phyloP scores from a whole-genome alignment of 2,888 invertebrate genomes.

The Rhorus exstirpatorius region DNA sequence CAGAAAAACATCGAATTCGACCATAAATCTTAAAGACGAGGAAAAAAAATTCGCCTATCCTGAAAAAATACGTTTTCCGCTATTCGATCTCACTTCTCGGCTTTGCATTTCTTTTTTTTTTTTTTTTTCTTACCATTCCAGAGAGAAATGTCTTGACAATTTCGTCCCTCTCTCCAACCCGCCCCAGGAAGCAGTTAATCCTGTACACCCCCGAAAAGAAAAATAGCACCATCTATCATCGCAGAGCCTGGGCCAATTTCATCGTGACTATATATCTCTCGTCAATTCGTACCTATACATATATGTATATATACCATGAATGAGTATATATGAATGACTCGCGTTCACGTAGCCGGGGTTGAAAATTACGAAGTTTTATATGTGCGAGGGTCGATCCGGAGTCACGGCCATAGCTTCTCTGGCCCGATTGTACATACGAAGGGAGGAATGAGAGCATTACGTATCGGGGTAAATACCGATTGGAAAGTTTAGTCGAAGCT shows the following conservation, averaged over 20 bases:
- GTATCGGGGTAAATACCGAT: constrained; percentile 81
- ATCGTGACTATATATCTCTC: constrained; percentile 6
- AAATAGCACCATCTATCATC: constrained; percentile 32
- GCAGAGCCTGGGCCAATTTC: constrained; percentile 24
- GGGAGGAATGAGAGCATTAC: constrained; percentile 66
- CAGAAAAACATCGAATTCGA: too few species aligned
- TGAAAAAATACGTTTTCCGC: not conserved
- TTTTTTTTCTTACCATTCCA: constrained; percentile 33
- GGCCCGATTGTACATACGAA: constrained; percentile 5
- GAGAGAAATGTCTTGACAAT: constrained; percentile 26
- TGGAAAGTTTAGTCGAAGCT: constrained; percentile 78
- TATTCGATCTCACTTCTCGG: constrained; percentile 15
- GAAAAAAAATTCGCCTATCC: constrained; percentile 1
- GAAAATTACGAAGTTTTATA: constrained; percentile 63
- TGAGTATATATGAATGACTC: not conserved
- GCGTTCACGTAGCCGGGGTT: constrained; percentile 2
- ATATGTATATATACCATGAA: too few species aligned
- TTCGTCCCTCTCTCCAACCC: constrained; percentile 8
- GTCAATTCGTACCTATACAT: constrained; percentile 16
- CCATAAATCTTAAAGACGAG: too few species aligned
- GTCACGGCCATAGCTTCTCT: constrained; percentile 9
- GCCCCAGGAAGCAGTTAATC: constrained; percentile 16
- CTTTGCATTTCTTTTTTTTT: too few species aligned
- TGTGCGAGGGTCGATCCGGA: constrained; percentile 22
- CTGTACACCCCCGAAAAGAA: constrained; percentile 18